Base-by-base conservation (phyloP, 30 jellyfish, hydroid and myxozoan genomes). In the Hydractinia symbiolongicarpus region DNA sequence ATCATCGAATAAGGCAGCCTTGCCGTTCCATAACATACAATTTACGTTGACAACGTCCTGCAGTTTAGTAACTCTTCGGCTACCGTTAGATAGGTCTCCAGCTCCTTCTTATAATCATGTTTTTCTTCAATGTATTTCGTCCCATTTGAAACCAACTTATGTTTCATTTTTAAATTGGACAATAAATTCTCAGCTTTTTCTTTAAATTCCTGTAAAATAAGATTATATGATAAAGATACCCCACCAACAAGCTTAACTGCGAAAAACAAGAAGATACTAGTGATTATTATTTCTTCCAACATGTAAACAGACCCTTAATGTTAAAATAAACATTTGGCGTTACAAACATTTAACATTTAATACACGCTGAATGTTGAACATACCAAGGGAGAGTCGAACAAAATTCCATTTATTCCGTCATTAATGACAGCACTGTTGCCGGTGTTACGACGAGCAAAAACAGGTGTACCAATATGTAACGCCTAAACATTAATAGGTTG, bases 331-430 rank as follows among this genome's bases (percentile, higher is more conserved):
- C 20, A 15, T 13, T 21, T 10, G 44, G 44, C 44, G 44, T 30
- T 30, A 30, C 44, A 30, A 30, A 30, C 44, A 30, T 30, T 30
- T 30, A 30, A 30, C 44, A 30, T 30, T 30, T 30, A 30, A 30
- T 30, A 2, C 2, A 30, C 44, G 44, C 44, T 30, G 44, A 30
- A 30, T 7, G 50, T 11, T 9, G 30, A 0, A 21, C 16, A 4
- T 74, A 89, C 96, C 95, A 79, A 21, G 20, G 96, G 95, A 3
- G 88, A 5, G 44, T 83, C 82, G 80, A 72, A 89, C 17, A 89
- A 61, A 5, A 89, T 44, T 6, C 96, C 96, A 55, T 76, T 89
- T 44, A 58, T n/a, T 52, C 84, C 51, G 61, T 89, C 95, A 15
- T 69, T 14, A 4, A 89, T 66, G 9, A 89, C 50, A 10, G 90